Conservation (phyloP, 2,113 vertebrate genomes). For the Turnix velox region DNA sequence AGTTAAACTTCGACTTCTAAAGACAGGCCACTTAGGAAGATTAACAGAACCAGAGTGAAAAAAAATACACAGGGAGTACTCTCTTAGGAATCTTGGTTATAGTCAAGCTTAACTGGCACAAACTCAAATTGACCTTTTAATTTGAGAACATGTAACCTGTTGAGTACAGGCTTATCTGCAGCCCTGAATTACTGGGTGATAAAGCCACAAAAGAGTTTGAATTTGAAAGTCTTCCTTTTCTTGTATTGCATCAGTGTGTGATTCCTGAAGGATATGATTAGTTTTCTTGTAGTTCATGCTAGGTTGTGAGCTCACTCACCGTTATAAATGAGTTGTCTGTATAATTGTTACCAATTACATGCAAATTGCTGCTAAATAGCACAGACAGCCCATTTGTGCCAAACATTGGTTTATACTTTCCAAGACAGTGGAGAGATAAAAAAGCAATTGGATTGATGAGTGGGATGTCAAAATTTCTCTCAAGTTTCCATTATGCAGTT, state of each 20-base stretch:
- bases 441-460: conserved; percentile 55
- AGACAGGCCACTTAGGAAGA: neutral
- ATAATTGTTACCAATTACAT: conserved; percentile 63
- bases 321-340: conserved; percentile 53
- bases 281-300: conserved; percentile 9
- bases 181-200: neutral
- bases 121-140: neutral
- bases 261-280: conserved; percentile 3
- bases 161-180: neutral
- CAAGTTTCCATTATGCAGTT: conserved; percentile 63
- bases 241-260: neutral
- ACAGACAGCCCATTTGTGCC: conserved; percentile 61
- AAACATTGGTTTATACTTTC: conserved; percentile 66
- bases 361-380: conserved; percentile 53
- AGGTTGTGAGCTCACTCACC: conserved; percentile 26
- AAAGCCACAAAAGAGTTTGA: neutral
- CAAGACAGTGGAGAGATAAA: conserved; percentile 67
- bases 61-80: neutral
- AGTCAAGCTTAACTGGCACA: neutral
- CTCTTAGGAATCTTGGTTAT: neutral
- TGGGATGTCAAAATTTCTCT: conserved; percentile 52
- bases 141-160: neutral
- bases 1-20: neutral
- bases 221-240: neutral
- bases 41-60: neutral